Percentiles rank a stretch among this genome's conserved stretches.
phyloP scores from a whole-genome alignment of 2,797 vertebrate genomes.

The Squalus acanthias region DNA sequence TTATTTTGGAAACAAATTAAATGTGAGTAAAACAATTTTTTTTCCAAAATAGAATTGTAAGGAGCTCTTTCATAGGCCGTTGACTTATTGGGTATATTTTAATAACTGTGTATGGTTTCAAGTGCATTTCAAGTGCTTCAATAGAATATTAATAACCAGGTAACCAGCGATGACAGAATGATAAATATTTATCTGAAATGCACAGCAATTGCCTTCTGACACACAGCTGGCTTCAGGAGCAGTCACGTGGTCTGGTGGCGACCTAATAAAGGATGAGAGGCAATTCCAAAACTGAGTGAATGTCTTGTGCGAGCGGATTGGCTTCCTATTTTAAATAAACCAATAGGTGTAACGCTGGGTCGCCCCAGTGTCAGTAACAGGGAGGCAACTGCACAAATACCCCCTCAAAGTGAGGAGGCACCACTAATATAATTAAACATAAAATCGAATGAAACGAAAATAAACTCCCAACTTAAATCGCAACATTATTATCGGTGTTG shows the following conservation, averaged over 20 bases:
- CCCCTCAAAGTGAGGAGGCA: background rate
- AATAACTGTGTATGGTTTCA: background rate
- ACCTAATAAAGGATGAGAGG: background rate
- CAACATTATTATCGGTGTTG: background rate
- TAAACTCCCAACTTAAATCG: background rate
- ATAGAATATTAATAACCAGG: slow-evolving; percentile 16
- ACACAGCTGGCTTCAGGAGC: background rate
- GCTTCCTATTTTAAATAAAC: background rate
- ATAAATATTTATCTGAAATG: background rate
- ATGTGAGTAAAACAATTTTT: background rate
- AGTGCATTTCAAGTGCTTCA: background rate
- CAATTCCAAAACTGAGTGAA: background rate
- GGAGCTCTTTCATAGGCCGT: background rate
- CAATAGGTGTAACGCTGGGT: background rate
- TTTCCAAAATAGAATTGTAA: background rate
- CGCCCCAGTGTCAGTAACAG: background rate
- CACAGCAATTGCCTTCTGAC: background rate
- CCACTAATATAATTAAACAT: background rate
- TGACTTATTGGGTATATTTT: background rate
- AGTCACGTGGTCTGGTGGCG: background rate
- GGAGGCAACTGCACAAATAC: background rate
- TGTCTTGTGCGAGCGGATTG: background rate
- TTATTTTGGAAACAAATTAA: background rate
- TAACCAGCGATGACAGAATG: background rate
- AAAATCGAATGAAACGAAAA: background rate